Evolutionary conservation across 2,797 vertebrate species (phyloP).

Genomic region (Telmatherina bonti): DNA sequence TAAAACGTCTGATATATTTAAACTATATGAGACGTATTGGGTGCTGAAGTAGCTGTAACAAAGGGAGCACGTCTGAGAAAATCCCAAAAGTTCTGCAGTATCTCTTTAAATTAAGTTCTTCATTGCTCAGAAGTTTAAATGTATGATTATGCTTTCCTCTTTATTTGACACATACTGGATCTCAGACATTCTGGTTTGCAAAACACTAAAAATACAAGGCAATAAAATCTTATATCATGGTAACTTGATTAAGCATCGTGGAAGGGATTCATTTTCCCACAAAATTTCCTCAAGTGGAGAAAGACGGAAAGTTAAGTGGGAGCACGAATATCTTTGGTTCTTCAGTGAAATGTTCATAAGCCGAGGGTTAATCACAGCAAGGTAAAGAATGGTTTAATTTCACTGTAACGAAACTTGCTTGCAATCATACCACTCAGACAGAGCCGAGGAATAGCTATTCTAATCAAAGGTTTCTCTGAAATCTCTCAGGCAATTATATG

Average conservation of each 20-base stretch:
- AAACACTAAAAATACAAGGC: background rate
- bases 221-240: background rate
- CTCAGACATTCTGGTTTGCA: background rate
- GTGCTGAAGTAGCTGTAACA: no score
- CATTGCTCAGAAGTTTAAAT: no score
- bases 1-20: no score
- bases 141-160: no score
- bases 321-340: slow-evolving; percentile 14
- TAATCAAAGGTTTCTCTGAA: slow-evolving; percentile 26
- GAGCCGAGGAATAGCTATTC: slow-evolving; percentile 4
- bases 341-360: background rate
- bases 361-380: slow-evolving; percentile 21
- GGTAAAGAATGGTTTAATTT: slow-evolving; percentile 43
- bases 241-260: background rate
- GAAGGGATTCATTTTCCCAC: background rate
- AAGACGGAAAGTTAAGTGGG: background rate
- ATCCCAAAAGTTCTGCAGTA: no score
- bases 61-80: no score
- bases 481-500: slow-evolving; percentile 35
- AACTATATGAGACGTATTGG: no score
- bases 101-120: no score
- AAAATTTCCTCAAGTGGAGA: background rate
- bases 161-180: background rate
- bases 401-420: slow-evolving; percentile 29
- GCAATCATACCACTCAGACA: slow-evolving; percentile 25